Percentiles rank a stretch among this genome's conserved stretches.
Conservation (phyloP, 1,140 invertebrate species). For the Stegodyphus dumicola region DNA sequence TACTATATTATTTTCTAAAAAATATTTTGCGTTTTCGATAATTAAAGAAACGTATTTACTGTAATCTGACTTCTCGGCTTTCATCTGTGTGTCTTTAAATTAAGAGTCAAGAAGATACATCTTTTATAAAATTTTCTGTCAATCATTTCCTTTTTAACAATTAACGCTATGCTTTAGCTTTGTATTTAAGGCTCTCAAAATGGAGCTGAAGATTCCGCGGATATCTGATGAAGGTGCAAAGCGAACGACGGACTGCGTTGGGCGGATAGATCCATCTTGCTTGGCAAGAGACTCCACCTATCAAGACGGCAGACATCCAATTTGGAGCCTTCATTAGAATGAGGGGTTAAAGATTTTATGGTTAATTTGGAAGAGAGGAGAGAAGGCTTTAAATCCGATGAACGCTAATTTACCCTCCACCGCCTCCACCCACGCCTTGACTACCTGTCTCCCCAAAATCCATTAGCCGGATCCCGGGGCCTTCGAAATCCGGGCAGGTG, state of each 20-base stretch:
- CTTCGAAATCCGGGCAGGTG: constrained; percentile 58
- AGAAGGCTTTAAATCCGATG: constrained; percentile 36
- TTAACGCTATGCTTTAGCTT: no score
- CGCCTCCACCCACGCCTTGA: constrained; percentile 20
- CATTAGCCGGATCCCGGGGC: constrained; percentile 30
- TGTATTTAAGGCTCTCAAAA: not conserved
- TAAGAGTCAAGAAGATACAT: no score
- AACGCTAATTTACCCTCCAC: constrained; percentile 36
- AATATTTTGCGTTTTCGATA: no score
- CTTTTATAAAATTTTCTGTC: no score
- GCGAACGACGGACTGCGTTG: not conserved
- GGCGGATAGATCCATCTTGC: constrained; percentile 53
- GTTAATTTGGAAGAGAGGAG: constrained; percentile 43
- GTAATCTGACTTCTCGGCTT: no score
- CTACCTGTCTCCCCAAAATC: constrained; percentile 58
- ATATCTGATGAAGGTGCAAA: constrained; percentile 17
- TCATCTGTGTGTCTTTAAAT: no score
- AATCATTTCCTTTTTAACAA: no score
- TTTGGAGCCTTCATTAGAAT: constrained; percentile 59
- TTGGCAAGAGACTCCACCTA: constrained; percentile 33
- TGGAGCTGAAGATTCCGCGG: not conserved
- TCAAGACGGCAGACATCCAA: constrained; percentile 45
- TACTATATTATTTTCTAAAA: no score
- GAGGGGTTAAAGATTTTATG: constrained; percentile 61
- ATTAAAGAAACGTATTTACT: no score